Base-by-base conservation (phyloP, 2,888 invertebrate species). In the Hoplodrina ambigua region DNA sequence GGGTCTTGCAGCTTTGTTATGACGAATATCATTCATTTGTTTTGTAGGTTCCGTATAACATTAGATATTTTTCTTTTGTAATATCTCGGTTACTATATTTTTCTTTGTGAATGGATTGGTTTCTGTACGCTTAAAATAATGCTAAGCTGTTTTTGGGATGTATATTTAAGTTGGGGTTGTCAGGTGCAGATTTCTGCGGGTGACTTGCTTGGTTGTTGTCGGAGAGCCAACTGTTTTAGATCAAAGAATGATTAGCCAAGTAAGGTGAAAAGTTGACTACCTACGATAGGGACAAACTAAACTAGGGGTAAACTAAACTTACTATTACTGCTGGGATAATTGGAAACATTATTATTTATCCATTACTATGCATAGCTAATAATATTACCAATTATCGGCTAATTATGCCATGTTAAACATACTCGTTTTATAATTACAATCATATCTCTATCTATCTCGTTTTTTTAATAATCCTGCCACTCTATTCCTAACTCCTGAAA, bases 11-110 rank as follows among this genome's bases (percentile, higher is more conserved):
- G 70, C 69, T 82, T 79, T 58, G 37, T 58, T 46, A 53, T 67
- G 65, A 82, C 62, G 54, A 69, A 72, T 72, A 59, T 55, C 30
- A 11, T 66, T 57, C 52, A 72, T 69, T 56, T 75, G 63, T 70
- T 68, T 71, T 56, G 56, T 60, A 75, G 17, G 56, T 59, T 57
- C 54, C 30, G 52, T 56, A 57, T 56, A 25, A 50, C 19, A 20
- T 58, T 58, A 65, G 53, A 56, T 62, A 67, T 66, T 68, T 44
- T 75, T 53, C 55, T 56, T 57, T 65, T 59, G 44, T 67, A 58
- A 58, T 13, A 7, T 30, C 50, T 55, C 37, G 20, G 50, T 49
- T 70, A 57, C 44, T 75, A 20, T 20, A 37, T 25, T n/a, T 30
- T 33, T 59, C n/a, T 62, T 59, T 25, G 17, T 56, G 50, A 75